Evolutionary conservation across 1,140 invertebrate genomes (phyloP).

Genomic region (Sitobion miscanthi): DNA sequence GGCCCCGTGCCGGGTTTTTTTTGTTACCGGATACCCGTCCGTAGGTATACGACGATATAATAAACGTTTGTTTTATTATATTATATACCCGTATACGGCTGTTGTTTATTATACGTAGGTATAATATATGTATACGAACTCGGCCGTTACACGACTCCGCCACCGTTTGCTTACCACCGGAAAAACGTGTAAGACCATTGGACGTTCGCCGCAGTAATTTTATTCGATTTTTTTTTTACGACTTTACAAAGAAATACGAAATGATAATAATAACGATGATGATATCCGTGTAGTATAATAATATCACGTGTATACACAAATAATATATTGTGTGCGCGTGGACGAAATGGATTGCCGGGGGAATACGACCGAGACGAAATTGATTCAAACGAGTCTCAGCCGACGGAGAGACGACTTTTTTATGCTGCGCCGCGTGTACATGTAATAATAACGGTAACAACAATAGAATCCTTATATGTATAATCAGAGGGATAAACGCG

Average conservation of each 20-base stretch:
- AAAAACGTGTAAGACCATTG: background rate
- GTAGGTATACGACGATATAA: background rate
- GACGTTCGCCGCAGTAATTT: background rate
- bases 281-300: background rate
- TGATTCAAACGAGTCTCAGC: background rate
- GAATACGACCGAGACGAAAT: background rate
- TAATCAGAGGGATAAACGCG: background rate
- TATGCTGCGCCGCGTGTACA: background rate
- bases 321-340: background rate
- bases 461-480: background rate
- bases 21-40: background rate
- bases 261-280: background rate
- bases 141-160: background rate
- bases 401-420: background rate
- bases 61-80: background rate
- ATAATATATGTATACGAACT: background rate
- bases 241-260: background rate
- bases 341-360: background rate
- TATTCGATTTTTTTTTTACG: constrained; percentile 17
- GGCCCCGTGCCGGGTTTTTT: background rate
- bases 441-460: background rate
- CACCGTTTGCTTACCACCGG: background rate
- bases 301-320: background rate
- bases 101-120: background rate
- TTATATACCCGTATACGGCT: too few relatives aligned